Evolutionary conservation across 2,797 vertebrate genomes (phyloP).

Genomic region (Prionace glauca): DNA sequence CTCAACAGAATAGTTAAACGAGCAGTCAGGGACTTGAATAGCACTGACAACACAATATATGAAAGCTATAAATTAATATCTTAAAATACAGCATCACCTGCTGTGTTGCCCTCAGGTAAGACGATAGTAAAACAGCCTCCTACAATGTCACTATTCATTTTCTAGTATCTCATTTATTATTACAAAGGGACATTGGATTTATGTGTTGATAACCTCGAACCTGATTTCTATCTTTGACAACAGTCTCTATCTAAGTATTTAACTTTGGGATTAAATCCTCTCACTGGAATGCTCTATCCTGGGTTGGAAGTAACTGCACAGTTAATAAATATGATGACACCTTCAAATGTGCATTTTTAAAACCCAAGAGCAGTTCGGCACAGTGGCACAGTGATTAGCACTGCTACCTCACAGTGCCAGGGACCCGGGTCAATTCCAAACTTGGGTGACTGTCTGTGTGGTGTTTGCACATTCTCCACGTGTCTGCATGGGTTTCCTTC

Average conservation of each 20-base stretch:
- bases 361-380: too few relatives aligned
- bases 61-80: slow-evolving; percentile 6
- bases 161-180: not conserved
- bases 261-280: not conserved
- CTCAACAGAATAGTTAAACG: not conserved
- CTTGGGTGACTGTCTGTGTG: too few relatives aligned
- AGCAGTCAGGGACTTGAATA: not conserved
- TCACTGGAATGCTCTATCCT: not conserved
- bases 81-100: not conserved
- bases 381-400: too few relatives aligned
- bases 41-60: not conserved
- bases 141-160: slow-evolving; percentile 1
- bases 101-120: not conserved
- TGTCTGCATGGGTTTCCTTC: too few relatives aligned
- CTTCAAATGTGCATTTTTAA: not conserved
- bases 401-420: too few relatives aligned
- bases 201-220: not conserved
- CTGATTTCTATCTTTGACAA: not conserved
- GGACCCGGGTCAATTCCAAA: too few relatives aligned
- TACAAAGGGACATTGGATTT: not conserved
- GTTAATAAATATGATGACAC: not conserved
- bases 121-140: not conserved
- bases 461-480: too few relatives aligned
- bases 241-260: not conserved
- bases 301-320: not conserved